phyloP scores from a whole-genome alignment of 2,888 invertebrate species.

The Zonitis immaculata region DNA sequence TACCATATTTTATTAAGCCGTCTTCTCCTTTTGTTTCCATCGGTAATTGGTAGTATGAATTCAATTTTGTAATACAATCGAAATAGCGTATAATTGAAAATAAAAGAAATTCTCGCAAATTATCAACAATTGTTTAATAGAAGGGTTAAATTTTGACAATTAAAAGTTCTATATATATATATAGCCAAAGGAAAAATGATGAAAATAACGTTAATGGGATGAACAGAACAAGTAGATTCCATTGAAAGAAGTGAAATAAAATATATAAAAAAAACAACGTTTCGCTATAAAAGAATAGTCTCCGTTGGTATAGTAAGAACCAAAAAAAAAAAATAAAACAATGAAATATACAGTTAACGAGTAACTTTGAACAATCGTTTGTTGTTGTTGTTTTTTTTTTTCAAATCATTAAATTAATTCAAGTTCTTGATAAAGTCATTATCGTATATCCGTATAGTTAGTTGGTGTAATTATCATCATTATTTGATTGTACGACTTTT shows the following conservation, averaged over 20 bases:
- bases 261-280: conserved; percentile 10
- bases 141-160: background rate
- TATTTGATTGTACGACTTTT: conserved; percentile 38
- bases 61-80: background rate
- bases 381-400: background rate
- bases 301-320: conserved; percentile 7
- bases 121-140: background rate
- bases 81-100: background rate
- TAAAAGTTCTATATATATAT: background rate
- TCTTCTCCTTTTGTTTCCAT: background rate
- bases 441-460: conserved; percentile 36
- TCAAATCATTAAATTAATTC: conserved; percentile 45
- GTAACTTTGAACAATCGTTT: conserved; percentile 40
- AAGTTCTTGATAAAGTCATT: conserved; percentile 42
- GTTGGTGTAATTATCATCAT: conserved; percentile 42
- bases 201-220: conserved; percentile 9
- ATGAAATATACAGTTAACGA: conserved; percentile 33
- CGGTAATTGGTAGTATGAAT: background rate
- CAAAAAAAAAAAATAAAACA: conserved; percentile 21
- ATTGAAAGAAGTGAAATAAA: background rate
- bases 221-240: conserved; percentile 12
- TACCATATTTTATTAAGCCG: background rate
- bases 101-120: too few species aligned
- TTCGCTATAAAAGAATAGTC: conserved; percentile 15
- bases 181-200: conserved; percentile 6